Percentiles rank a stretch among this genome's conserved stretches.
phyloP scores from a whole-genome alignment of 1,140 invertebrate species.

The Limonius californicus region DNA sequence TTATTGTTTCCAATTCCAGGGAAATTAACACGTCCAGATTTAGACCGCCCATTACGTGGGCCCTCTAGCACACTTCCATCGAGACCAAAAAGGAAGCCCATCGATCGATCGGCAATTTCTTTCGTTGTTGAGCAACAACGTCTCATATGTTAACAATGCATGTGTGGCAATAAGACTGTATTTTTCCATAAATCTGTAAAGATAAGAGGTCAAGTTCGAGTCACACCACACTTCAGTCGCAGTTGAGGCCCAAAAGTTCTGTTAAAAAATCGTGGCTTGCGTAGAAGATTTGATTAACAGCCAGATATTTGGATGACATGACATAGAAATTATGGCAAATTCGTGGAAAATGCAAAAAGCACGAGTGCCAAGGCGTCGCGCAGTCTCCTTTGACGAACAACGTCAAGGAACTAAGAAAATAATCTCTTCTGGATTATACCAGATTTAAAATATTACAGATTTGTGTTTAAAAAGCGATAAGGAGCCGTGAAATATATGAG shows the following conservation, averaged over 20 bases:
- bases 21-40: neutral
- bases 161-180: neutral
- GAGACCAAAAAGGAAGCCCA: neutral
- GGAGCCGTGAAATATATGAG: too few species aligned
- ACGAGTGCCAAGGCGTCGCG: too few species aligned
- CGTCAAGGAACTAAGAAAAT: neutral
- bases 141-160: neutral
- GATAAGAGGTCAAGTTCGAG: conserved; percentile 13
- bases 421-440: neutral
- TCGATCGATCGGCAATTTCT: neutral
- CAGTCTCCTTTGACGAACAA: too few species aligned
- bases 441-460: neutral
- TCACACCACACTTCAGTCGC: neutral
- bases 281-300: too few species aligned
- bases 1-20: neutral
- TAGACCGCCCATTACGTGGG: too few species aligned
- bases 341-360: too few species aligned
- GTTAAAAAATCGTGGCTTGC: too few species aligned
- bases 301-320: too few species aligned
- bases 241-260: too few species aligned
- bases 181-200: neutral
- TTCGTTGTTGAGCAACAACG: neutral
- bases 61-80: too few species aligned
- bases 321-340: too few species aligned
- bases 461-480: neutral